A percentile compares a stretch with the other conserved stretches of the same genome.
phyloP scores from a whole-genome alignment of 2,113 vertebrate genomes.

The Perccottus glenii region DNA sequence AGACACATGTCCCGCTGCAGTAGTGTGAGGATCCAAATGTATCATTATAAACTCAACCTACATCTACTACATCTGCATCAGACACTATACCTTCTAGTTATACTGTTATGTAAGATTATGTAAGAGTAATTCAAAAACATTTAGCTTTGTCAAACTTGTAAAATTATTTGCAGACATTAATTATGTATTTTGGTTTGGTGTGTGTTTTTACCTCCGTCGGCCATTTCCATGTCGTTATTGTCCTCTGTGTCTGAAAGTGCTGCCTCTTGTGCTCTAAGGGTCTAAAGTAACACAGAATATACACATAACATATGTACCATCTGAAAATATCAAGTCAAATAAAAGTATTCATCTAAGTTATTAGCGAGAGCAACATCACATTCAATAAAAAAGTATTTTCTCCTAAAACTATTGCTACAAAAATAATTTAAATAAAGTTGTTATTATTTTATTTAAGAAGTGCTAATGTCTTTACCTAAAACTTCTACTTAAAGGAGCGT shows the following conservation, averaged over 20 bases:
- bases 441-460: too few relatives aligned
- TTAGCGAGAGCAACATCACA: too few relatives aligned
- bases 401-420: too few relatives aligned
- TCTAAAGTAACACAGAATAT: constrained; percentile 28
- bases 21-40: background rate
- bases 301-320: background rate
- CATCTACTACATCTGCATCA: background rate
- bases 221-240: constrained; percentile 87
- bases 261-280: constrained; percentile 85
- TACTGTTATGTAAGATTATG: background rate
- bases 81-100: background rate
- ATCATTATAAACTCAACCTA: background rate
- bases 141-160: background rate
- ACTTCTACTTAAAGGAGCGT: background rate
- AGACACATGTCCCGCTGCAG: too few relatives aligned
- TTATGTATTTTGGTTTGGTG: too few relatives aligned
- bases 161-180: too few relatives aligned
- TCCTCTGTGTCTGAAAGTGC: constrained; percentile 88
- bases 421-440: too few relatives aligned
- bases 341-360: too few relatives aligned
- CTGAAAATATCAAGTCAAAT: too few relatives aligned
- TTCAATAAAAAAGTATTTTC: too few relatives aligned
- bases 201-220: constrained; percentile 65
- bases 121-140: background rate
- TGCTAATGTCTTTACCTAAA: too few relatives aligned